These are phyloP conservation scores for Watsonalla cultraria DNA, from an alignment of 2,888 invertebrate species.

Conservation along the genomic window DNA sequence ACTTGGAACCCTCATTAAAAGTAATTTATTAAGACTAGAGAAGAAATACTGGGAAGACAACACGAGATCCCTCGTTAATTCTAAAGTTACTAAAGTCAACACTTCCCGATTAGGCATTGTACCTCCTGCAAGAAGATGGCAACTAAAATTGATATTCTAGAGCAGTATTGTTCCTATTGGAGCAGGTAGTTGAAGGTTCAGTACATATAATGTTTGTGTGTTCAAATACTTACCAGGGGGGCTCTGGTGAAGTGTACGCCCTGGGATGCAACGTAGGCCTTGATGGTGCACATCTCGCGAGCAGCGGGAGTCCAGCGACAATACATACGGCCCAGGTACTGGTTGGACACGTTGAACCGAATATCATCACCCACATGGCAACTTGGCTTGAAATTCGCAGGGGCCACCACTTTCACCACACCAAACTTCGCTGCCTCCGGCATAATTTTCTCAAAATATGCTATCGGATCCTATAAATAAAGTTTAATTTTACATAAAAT, in stretches of 20 bases:
- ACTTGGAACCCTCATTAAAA: too few relatives aligned
- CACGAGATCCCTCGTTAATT: too few relatives aligned
- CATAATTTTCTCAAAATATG: constrained; percentile 89
- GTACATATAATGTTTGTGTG: too few relatives aligned
- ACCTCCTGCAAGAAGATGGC: too few relatives aligned
- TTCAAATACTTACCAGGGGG: constrained; percentile 82
- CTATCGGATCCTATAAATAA: constrained; percentile 84
- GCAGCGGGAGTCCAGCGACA: constrained; percentile 94
- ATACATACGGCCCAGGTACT: constrained; percentile 92
- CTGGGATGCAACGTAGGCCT: constrained; percentile 87
- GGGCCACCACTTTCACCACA: constrained; percentile 92
- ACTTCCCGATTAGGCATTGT: too few relatives aligned
- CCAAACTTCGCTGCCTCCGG: constrained; percentile 88
- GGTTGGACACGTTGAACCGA: constrained; percentile 92
- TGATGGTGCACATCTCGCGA: constrained; percentile 90
- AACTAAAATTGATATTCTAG: too few relatives aligned
- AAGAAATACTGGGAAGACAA: too few relatives aligned
- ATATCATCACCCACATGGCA: constrained; percentile 91
- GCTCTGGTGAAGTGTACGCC: constrained; percentile 85
- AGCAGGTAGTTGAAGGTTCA: too few relatives aligned
- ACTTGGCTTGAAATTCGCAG: constrained; percentile 84
- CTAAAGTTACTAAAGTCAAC: too few relatives aligned
- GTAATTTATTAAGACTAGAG: too few relatives aligned
- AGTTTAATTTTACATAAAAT: neutral
- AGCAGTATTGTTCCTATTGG: too few relatives aligned